These are phyloP conservation scores for cat (Felis catus) DNA, from an alignment of 2,113 vertebrate species.

Conservation along the genomic window F.catus_Fca126_mat1.0 CM031420.1:151261001-151261500, in stretches of 20 bases:
- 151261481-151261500: too few relatives aligned
- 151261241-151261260: neutral
- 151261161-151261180: neutral
- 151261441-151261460: neutral
- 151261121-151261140: neutral
- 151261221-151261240: neutral
- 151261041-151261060: neutral
- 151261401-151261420: neutral
- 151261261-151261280: neutral
- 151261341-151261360: neutral
- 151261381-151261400: neutral
- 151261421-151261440: neutral
- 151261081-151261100: neutral
- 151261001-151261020: neutral
- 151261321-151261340: neutral
- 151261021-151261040: neutral
- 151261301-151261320: neutral
- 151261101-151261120: neutral
- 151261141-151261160: neutral
- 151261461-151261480: neutral
- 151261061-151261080: neutral
- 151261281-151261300: neutral
- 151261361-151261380: neutral
- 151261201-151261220: neutral
- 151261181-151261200: neutral